Evolutionary conservation across 1,140 invertebrate genomes (phyloP).

Genomic region (Drosophila ohnishii): DNA sequence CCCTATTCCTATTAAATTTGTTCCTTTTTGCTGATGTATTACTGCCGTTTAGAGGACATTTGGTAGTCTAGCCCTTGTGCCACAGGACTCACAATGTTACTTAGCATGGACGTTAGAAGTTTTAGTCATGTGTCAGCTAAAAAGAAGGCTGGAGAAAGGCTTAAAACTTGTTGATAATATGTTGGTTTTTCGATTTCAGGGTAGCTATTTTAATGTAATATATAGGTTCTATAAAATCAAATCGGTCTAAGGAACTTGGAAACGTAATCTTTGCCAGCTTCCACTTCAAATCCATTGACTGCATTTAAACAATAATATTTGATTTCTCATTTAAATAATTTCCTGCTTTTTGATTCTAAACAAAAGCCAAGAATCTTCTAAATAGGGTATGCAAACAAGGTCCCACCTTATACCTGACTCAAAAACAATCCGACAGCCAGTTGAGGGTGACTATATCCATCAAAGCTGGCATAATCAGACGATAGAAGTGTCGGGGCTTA

Average conservation of each 20-base stretch:
- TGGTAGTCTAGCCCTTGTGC: slow-evolving; percentile 17
- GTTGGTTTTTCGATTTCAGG: not conserved
- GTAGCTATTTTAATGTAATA: no score
- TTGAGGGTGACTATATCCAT: slow-evolving; percentile 28
- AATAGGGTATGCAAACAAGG: not conserved
- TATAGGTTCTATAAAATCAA: no score
- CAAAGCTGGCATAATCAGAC: slow-evolving; percentile 39
- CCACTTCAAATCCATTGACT: not conserved
- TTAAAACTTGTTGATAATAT: not conserved
- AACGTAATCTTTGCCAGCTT: no score
- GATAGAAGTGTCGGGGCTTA: slow-evolving; percentile 3
- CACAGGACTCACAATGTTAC: slow-evolving; percentile 20
- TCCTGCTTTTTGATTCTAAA: not conserved
- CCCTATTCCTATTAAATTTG: not conserved
- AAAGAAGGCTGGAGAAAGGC: slow-evolving; percentile 44
- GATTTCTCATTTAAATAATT: slow-evolving; percentile 1
- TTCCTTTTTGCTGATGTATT: not conserved
- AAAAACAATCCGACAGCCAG: not conserved
- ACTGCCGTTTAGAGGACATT: slow-evolving; percentile 38
- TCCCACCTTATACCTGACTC: not conserved
- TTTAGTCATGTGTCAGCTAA: slow-evolving; percentile 67
- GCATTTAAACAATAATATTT: not conserved
- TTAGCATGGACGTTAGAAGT: slow-evolving; percentile 18
- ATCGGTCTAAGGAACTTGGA: no score
- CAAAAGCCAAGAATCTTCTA: not conserved